A percentile compares a stretch with the other conserved stretches of the same genome.
Evolutionary conservation across 2,797 vertebrate genomes (phyloP).

Genomic region (Tamandua tetradactyla): DNA sequence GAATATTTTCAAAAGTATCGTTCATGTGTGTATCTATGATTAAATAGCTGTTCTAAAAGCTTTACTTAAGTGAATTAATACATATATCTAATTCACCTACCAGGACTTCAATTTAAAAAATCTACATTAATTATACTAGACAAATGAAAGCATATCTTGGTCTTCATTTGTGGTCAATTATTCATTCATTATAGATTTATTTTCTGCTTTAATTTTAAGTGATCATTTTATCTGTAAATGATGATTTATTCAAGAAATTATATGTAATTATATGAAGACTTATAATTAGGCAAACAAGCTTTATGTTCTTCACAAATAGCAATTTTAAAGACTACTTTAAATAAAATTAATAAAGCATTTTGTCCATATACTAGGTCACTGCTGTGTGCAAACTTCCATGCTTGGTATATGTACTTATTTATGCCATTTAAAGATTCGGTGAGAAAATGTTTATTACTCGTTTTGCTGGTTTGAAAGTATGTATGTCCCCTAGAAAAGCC

Average conservation of each 20-base stretch:
- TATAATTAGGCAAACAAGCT: neutral
- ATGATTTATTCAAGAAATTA: neutral
- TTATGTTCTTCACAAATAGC: neutral
- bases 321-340: neutral
- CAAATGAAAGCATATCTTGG: neutral
- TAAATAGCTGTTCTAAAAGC: conserved; percentile 40
- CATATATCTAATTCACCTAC: neutral
- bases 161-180: conserved; percentile 26
- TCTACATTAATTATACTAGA: neutral
- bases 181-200: neutral
- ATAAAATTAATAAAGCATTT: neutral
- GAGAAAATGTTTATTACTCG: neutral
- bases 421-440: neutral
- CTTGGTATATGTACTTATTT: neutral
- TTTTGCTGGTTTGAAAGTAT: too few species aligned
- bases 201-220: neutral
- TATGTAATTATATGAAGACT: neutral
- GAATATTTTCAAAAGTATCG: neutral
- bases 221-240: neutral
- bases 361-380: neutral
- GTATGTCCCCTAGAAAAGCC: too few species aligned
- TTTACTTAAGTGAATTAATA: conserved; percentile 47
- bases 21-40: neutral
- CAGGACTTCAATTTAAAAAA: neutral
- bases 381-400: neutral